These are phyloP conservation scores for Aporophyla lueneburgensis DNA, from an alignment of 2,888 invertebrate genomes.

Conservation along the genomic window DNA sequence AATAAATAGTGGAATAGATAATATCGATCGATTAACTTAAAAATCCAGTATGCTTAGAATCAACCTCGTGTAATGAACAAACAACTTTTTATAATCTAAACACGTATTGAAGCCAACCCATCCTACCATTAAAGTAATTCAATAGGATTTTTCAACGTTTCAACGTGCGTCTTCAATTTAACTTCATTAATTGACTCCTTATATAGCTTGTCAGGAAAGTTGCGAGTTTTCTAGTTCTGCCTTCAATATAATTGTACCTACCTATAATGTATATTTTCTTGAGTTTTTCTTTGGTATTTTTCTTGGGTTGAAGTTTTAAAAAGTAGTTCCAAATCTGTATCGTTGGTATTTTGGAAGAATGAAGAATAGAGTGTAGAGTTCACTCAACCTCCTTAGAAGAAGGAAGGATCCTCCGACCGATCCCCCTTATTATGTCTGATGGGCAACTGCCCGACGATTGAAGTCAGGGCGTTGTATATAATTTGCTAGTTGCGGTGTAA, in stretches of 20 bases:
- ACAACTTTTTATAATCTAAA: constrained; percentile 74
- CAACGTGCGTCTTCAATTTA: constrained; percentile 56
- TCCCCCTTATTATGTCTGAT: no score
- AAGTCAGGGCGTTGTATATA: no score
- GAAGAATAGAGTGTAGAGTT: no score
- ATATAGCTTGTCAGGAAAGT: constrained; percentile 51
- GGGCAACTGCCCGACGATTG: no score
- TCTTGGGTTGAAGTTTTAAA: constrained; percentile 6
- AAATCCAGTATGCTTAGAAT: constrained; percentile 44
- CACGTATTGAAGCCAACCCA: constrained; percentile 67
- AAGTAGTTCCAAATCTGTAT: not conserved
- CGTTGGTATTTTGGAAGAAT: no score
- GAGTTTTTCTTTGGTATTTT: constrained; percentile 12
- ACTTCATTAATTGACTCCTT: constrained; percentile 71
- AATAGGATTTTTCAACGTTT: constrained; percentile 79
- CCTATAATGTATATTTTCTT: constrained; percentile 27
- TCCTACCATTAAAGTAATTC: constrained; percentile 81
- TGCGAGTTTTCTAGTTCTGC: constrained; percentile 45
- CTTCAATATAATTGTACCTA: constrained; percentile 22
- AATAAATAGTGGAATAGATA: no score
- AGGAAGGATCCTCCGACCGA: no score
- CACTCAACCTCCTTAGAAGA: no score
- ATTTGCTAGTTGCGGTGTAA: no score
- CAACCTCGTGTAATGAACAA: constrained; percentile 53
- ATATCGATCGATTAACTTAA: constrained; percentile 27